Conservation (phyloP, 2,797 vertebrate species). For the Orestias chungarensis region DNA sequence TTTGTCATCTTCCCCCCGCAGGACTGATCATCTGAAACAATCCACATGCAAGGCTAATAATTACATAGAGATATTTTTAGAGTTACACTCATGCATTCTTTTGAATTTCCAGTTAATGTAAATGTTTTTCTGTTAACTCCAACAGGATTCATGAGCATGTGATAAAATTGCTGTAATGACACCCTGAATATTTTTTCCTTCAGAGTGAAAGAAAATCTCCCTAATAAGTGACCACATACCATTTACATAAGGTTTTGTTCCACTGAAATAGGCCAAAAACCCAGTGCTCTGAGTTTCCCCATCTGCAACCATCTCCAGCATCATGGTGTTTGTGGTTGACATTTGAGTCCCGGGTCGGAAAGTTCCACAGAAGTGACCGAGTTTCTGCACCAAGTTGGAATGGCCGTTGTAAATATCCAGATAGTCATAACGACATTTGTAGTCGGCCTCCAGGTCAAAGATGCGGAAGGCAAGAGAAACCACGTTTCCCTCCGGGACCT, state of each 20-base stretch:
- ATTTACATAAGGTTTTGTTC: constrained; percentile 74
- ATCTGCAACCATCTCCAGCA: constrained; percentile 88
- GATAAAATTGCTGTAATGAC: too few species aligned
- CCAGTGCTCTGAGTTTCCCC: constrained; percentile 81
- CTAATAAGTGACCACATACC: constrained; percentile 69
- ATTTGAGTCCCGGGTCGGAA: constrained; percentile 87
- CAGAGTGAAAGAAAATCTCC: background rate
- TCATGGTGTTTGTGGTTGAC: constrained; percentile 86
- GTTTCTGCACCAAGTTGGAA: constrained; percentile 79
- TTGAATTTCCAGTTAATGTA: too few species aligned
- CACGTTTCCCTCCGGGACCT: constrained; percentile 89
- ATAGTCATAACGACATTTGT: constrained; percentile 87
- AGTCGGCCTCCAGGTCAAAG: constrained; percentile 89
- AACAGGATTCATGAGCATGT: too few species aligned
- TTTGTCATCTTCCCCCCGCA: constrained; percentile 90
- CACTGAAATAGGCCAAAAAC: constrained; percentile 86
- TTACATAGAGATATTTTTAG: too few species aligned
- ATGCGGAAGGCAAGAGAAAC: constrained; percentile 87
- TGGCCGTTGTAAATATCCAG: constrained; percentile 87
- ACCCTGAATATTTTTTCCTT: too few species aligned
- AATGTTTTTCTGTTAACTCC: too few species aligned
- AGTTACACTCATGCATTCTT: too few species aligned
- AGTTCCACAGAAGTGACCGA: constrained; percentile 91
- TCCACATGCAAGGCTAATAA: background rate
- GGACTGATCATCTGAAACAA: constrained; percentile 81